Evolutionary conservation across 1,140 invertebrate genomes (phyloP).

Genomic region (Drosophila mojavensis): DNA sequence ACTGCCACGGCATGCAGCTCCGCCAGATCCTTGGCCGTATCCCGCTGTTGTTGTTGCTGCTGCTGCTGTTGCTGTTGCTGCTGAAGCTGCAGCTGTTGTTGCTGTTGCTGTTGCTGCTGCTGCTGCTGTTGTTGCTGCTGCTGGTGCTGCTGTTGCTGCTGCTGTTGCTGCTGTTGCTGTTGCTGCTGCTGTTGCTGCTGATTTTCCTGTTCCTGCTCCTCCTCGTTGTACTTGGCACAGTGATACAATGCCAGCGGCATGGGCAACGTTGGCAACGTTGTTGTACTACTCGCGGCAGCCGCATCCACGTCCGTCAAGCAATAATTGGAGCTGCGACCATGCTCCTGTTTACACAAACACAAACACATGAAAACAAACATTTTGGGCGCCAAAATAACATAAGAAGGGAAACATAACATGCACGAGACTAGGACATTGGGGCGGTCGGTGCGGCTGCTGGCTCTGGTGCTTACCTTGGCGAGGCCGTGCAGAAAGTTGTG

Average conservation of each 20-base stretch:
- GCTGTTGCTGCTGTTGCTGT: conserved; percentile 41
- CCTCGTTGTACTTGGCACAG: conserved; percentile 67
- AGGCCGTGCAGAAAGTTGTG: conserved; percentile 80
- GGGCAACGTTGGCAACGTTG: conserved; percentile 32
- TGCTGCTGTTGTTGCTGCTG: conserved; percentile 48
- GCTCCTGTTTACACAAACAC: conserved; percentile 52
- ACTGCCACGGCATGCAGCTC: conserved; percentile 64
- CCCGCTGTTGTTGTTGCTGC: conserved; percentile 53
- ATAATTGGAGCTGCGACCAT: conserved; percentile 67
- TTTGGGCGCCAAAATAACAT: conserved; percentile 52
- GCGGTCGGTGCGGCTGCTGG: neutral
- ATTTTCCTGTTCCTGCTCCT: conserved; percentile 52
- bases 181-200: conserved; percentile 36
- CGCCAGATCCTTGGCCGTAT: conserved; percentile 60
- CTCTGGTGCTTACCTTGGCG: conserved; percentile 52
- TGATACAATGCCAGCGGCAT: conserved; percentile 67
- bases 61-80: conserved; percentile 39
- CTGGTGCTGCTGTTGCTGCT: conserved; percentile 42
- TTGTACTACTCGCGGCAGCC: conserved; percentile 34
- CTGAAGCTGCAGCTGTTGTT: conserved; percentile 39
- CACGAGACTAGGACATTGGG: neutral
- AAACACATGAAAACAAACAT: neutral
- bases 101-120: conserved; percentile 43
- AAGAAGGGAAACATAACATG: neutral
- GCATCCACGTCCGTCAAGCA: conserved; percentile 68